Evolutionary conservation across 2,888 invertebrate species (phyloP).

Genomic region (Scaptodrosophila latifasciaeformis): DNA sequence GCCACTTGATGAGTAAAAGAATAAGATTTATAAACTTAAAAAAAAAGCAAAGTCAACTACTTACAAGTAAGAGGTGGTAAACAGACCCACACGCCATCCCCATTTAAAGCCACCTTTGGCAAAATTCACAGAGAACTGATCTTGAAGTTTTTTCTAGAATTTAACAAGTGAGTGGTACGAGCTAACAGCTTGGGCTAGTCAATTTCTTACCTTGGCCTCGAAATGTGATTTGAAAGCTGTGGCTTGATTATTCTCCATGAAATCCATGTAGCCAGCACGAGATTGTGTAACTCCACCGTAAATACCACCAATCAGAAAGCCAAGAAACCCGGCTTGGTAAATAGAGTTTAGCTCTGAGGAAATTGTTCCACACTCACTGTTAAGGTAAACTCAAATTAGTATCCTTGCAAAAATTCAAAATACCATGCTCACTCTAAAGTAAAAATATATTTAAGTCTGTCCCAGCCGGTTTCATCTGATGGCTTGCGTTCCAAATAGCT

Average conservation of each 20-base stretch:
- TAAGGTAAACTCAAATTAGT: background rate
- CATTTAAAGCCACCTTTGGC: conserved; percentile 83
- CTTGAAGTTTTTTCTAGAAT: conserved; percentile 82
- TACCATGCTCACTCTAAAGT: conserved; percentile 64
- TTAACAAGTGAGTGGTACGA: background rate
- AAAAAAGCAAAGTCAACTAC: conserved; percentile 28
- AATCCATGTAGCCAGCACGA: conserved; percentile 79
- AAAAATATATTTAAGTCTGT: conserved; percentile 71
- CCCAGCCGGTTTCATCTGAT: conserved; percentile 69
- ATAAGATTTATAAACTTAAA: too few relatives aligned
- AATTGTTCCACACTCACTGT: conserved; percentile 80
- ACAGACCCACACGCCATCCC: conserved; percentile 82
- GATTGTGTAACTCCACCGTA: conserved; percentile 81
- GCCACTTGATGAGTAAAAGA: too few relatives aligned
- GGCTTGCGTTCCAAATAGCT: conserved; percentile 51
- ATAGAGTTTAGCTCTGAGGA: conserved; percentile 80
- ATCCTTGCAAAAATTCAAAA: background rate
- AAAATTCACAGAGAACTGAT: conserved; percentile 81
- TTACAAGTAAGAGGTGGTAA: conserved; percentile 83
- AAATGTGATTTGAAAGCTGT: conserved; percentile 80
- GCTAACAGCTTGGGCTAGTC: background rate
- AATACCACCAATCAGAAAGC: conserved; percentile 79
- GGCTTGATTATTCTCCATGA: conserved; percentile 85
- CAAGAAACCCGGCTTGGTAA: conserved; percentile 78
- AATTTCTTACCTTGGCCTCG: conserved; percentile 80